Evolutionary conservation across 2,888 invertebrate genomes (phyloP).

Genomic region (Leucoma salicis): DNA sequence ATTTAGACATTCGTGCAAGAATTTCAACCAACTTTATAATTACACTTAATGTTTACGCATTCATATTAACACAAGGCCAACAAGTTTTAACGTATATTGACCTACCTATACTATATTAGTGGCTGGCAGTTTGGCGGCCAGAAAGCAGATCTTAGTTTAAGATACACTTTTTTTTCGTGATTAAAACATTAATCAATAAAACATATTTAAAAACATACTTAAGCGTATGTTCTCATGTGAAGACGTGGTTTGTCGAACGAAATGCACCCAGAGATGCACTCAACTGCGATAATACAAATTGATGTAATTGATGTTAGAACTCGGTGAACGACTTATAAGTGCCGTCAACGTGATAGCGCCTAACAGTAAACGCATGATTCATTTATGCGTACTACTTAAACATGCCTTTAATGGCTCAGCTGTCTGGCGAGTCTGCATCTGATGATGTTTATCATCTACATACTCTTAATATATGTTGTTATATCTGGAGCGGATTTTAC

Average conservation of each 20-base stretch:
- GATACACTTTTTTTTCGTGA: too few species aligned
- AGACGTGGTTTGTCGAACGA: constrained; percentile 34
- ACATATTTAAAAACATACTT: too few species aligned
- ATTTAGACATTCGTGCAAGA: too few species aligned
- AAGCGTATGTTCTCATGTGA: constrained; percentile 27
- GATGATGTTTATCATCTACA: too few species aligned
- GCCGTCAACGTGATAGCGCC: constrained; percentile 42
- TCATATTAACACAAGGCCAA: constrained; percentile 38
- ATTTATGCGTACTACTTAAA: constrained; percentile 42
- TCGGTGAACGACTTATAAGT: constrained; percentile 44
- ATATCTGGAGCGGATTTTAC: too few species aligned
- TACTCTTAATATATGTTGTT: too few species aligned
- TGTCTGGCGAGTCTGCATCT: constrained; percentile 7
- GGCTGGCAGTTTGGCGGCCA: too few species aligned
- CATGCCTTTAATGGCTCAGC: constrained; percentile 34
- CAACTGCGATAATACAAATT: constrained; percentile 51
- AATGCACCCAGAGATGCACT: constrained; percentile 44
- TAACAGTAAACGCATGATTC: constrained; percentile 48
- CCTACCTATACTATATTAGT: constrained; percentile 28
- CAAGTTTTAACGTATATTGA: constrained; percentile 34
- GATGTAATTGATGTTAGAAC: constrained; percentile 55
- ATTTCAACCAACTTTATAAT: too few species aligned
- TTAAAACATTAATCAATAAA: too few species aligned
- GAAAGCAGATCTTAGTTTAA: too few species aligned
- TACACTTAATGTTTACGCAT: constrained; percentile 14